Evolutionary conservation across 2,888 invertebrate genomes (phyloP).

Genomic region (Timandra comae): DNA sequence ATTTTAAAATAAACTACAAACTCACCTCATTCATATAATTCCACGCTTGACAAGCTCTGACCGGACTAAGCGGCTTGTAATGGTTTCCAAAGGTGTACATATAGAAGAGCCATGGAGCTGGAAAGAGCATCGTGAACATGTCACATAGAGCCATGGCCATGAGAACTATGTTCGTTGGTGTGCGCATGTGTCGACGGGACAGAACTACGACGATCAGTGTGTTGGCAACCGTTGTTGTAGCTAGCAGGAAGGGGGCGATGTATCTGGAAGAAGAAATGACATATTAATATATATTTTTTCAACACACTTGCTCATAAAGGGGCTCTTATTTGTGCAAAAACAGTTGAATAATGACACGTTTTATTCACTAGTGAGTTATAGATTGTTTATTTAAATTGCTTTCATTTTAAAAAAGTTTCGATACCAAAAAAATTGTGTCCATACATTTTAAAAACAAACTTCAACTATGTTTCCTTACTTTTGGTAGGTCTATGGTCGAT

Average conservation of each 20-base stretch:
- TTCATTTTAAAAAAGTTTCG: too few species aligned
- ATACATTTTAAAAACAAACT: too few species aligned
- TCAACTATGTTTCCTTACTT: too few species aligned
- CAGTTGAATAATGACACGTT: too few species aligned
- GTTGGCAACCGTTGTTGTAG: constrained; percentile 93
- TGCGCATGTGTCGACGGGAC: constrained; percentile 92
- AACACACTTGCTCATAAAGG: too few species aligned
- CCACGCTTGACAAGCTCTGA: constrained; percentile 87
- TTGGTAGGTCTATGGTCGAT: too few species aligned
- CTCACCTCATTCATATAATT: constrained; percentile 87
- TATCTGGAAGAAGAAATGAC: constrained; percentile 64
- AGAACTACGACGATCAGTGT: constrained; percentile 93
- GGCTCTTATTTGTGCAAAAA: too few species aligned
- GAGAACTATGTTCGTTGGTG: constrained; percentile 93
- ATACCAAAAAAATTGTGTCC: too few species aligned
- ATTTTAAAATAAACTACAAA: background rate
- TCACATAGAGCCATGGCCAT: constrained; percentile 98
- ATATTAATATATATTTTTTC: too few species aligned
- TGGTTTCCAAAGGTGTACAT: constrained; percentile 94
- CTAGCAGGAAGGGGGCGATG: constrained; percentile 88
- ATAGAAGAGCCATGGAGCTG: constrained; percentile 93
- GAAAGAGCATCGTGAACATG: constrained; percentile 93
- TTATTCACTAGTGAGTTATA: too few species aligned
- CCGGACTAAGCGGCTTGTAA: constrained; percentile 85
- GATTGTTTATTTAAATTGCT: too few species aligned